Base-by-base conservation (phyloP, 2,888 invertebrate species). In the Cremastinae sp. region DNA sequence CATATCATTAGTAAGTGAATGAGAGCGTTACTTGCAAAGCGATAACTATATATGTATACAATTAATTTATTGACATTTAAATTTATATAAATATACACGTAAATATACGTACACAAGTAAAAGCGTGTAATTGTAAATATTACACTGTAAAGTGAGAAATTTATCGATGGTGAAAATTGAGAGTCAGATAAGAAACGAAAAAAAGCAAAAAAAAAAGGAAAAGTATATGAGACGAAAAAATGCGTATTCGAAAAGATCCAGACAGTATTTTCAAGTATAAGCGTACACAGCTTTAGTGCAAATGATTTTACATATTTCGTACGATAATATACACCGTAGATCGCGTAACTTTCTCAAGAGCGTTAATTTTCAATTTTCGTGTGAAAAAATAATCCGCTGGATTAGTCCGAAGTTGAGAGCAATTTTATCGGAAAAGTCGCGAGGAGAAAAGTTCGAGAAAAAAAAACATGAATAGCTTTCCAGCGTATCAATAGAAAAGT, bases 181-280 rank as follows among this genome's bases (percentile, higher is more conserved):
- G 28, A 2, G 5, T 5, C 2, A 28, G 56, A 45, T 62, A 73
- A 51, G 12, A 45, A 45, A 61, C 43, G 16, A 37, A 16, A n/a
- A 49, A 49, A 43, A 41, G 49, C 22, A 49, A 53, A 20, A 28
- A 51, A 59, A 14, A 16, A 28, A 5, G 28, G 28, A 28, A 28
- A 28, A 28, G 5, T n/a, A n/a, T n/a, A n/a, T n/a, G n/a, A 28
- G 5, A 28, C 28, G 5, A 5, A 41, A 66, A 39, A 70, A 47
- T 59, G 55, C 35, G 62, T 68, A 80, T 64, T 62, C 51, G 71
- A 55, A 73, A 59, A 74, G 74, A 84, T 82, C 82, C 83, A 80
- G 82, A 82, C 86, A 86, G 86, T 86, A 86, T 85, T 86, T 85
- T 83, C 82, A 86, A 83, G 78, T 78, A 82, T 83, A 82, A 69